These are phyloP conservation scores for Mus spicilegus DNA, from an alignment of 2,113 vertebrate genomes.

Conservation along the genomic window DNA sequence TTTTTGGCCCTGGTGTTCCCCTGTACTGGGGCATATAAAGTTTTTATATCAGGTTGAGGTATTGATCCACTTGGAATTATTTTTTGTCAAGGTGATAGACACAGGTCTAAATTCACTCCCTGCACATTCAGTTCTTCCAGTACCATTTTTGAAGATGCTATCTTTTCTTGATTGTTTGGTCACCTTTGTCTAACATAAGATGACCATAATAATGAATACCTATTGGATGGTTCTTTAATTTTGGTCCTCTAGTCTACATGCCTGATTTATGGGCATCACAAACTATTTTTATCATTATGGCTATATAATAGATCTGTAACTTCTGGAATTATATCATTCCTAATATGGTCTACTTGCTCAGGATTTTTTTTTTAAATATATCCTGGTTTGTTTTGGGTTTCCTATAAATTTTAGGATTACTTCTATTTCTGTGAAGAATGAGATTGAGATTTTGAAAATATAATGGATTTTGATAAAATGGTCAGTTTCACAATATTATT, in stretches of 20 bases:
- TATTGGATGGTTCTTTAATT: background rate
- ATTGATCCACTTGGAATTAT: background rate
- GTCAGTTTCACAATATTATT: background rate
- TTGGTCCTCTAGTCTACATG: background rate
- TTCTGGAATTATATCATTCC: background rate
- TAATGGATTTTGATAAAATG: background rate
- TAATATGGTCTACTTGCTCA: background rate
- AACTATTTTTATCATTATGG: background rate
- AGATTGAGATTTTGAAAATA: background rate
- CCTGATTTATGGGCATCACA: background rate
- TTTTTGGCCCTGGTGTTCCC: no score
- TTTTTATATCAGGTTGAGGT: background rate
- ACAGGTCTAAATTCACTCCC: background rate
- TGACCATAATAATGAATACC: background rate
- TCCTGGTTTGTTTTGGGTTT: background rate
- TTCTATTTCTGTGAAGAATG: background rate
- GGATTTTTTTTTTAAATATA: background rate
- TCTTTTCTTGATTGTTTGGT: background rate
- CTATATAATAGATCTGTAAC: background rate
- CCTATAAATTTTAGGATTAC: background rate
- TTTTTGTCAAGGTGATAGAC: background rate
- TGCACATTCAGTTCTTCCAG: background rate
- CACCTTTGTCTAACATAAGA: background rate
- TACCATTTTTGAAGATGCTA: background rate
- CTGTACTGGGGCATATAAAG: no score